Evolutionary conservation across 2,888 invertebrate species (phyloP).

Genomic region (Molorchus minor): DNA sequence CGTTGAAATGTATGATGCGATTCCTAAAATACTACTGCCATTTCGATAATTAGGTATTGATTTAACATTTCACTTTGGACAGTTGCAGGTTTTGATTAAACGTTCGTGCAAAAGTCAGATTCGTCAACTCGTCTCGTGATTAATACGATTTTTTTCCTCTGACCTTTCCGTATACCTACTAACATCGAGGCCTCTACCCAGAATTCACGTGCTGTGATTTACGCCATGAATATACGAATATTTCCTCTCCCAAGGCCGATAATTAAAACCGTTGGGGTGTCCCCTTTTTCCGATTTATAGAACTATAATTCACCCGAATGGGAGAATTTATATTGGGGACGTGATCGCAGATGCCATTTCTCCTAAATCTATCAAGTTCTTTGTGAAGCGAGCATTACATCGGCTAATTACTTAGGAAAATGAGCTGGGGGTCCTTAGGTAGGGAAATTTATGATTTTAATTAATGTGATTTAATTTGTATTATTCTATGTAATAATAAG

Average conservation of each 20-base stretch:
- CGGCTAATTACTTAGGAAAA: constrained; percentile 4
- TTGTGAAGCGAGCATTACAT: constrained; percentile 1
- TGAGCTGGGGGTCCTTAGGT: not conserved
- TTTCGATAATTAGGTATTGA: not conserved
- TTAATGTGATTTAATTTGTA: too few relatives aligned
- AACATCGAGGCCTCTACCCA: constrained; percentile 6
- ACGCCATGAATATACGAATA: too few relatives aligned
- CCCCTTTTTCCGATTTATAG: constrained; percentile 25
- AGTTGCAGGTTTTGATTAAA: constrained; percentile 4
- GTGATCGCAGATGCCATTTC: constrained; percentile 26
- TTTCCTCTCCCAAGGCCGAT: constrained; percentile 9
- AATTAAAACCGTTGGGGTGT: constrained; percentile 10
- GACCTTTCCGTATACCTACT: constrained; percentile 10
- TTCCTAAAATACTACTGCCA: too few relatives aligned
- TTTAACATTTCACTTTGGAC: not conserved
- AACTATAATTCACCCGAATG: constrained; percentile 24
- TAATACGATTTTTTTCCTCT: constrained; percentile 26
- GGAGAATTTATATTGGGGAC: constrained; percentile 30
- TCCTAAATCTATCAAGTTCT: constrained; percentile 20
- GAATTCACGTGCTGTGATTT: constrained; percentile 23
- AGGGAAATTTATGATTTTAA: constrained; percentile 10
- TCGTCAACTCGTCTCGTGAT: constrained; percentile 13
- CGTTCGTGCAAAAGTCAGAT: constrained; percentile 20
- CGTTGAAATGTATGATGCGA: too few relatives aligned
- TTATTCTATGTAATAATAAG: too few relatives aligned